Base-by-base conservation (phyloP, 2,797 vertebrate genomes). In the Periparus ater region DNA sequence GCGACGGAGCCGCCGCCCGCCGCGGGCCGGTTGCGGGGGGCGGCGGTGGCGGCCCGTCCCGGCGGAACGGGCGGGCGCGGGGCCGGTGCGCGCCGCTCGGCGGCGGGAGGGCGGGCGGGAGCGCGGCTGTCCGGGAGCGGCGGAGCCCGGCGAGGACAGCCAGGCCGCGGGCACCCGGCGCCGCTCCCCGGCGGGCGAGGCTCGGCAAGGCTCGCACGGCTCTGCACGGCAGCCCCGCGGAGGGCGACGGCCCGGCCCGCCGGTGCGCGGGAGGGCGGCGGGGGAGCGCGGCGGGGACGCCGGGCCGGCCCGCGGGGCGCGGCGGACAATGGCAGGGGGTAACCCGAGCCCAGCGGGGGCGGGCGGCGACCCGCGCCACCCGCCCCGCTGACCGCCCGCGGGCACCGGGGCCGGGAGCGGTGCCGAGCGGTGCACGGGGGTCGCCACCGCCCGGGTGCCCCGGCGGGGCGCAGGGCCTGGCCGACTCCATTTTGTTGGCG, bases 391-490 rank as follows among this genome's bases (percentile, higher is more conserved):
- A 36, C 44, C 36, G 57, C 50, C 67, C 54, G 93, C 71, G 82
- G 57, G 90, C 71, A 61, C 89, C 91, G 51, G 61, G 60, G 20
- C 47, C 34, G 48, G 66, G 66, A 13, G 68, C 70, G 40, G 77
- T 80, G 84, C 63, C 20, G 62, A 47, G 79, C 91, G 88, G 82
- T 81, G 92, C 93, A 80, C 63, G 91, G 85, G 38, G 47, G 13
- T 68, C 84, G 87, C 86, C 74, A 93, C 91, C 40, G 51, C 67
- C 87, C 81, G 67, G 85, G 70, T 94, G 81, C 88, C 91, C 96
- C 95, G 57, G 93, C 93, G 96, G 96, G 96, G 95, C 94, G 67
- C 62, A 91, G 92, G 91, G 76, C 63, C 58, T 42, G 79, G 51
- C 70, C 66, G 89, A 82, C 90, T 91, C 90, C 90, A 91, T 88